Evolutionary conservation across 2,888 invertebrate genomes (phyloP), one percentile per base, ranked within the genome.

Genomic region (Phyllotreta striolata): DNA sequence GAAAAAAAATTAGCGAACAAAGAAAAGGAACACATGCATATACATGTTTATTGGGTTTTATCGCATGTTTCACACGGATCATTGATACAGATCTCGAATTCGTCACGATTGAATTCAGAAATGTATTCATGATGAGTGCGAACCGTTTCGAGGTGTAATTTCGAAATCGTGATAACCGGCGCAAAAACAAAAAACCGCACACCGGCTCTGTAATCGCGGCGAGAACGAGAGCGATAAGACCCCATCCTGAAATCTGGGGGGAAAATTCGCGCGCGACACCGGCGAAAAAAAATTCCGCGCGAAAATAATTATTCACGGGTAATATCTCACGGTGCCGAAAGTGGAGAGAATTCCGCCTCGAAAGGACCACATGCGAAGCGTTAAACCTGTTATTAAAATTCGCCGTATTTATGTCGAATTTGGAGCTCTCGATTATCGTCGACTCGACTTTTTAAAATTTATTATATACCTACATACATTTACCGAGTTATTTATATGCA

Each of bases 21-120:
- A 52, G 44, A 63, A 24, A 4, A 24, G 24, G 4, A 24, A 24
- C 24, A 24, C 24, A 24, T 24, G 24, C 24, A 47, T 59, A 66
- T 63, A 66, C 66, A 63, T 66, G 66, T 66, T n/a, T 63, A 66
- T 63, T 63, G 52, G 40, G 63, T 62, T 62, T 65, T 65, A 63
- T 63, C 61, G 63, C 57, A 63, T 62, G 60, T 60, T 66, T 66
- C 66, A 66, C 66, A 66, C 66, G 66, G 24, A 63, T 63, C 59
- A 46, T 43, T 52, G 63, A 62, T 66, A 63, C 55, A 62, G 66
- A 66, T 59, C 63, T 66, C 46, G 52, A 55, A 64, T 64, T 59
- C 60, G 60, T 60, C 65, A 65, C 65, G 65, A 65, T 57, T 57
- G 47, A 58, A 60, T 60, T 63, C 57, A 54, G 54, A 60, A 62